Percentiles rank a stretch among this genome's conserved stretches.
These are phyloP conservation scores for Euplexia lucipara DNA, from an alignment of 2,888 invertebrate species.

Conservation along the genomic window DNA sequence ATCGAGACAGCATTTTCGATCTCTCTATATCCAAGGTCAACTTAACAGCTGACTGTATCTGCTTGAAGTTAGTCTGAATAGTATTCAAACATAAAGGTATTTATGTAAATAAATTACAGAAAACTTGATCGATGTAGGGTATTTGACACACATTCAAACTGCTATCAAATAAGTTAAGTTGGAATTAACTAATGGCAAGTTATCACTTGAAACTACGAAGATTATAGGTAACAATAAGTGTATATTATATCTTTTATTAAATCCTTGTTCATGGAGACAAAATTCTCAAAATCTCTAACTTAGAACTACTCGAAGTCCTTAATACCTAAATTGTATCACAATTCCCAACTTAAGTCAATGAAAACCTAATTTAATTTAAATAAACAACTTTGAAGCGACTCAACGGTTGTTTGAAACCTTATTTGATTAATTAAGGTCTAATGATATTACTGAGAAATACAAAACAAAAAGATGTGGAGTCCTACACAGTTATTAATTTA, in stretches of 20 bases:
- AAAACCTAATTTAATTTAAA: slow-evolving; percentile 37
- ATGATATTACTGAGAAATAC: slow-evolving; percentile 10
- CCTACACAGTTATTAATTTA: neutral
- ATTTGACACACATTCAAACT: neutral
- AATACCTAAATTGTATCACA: slow-evolving; percentile 8
- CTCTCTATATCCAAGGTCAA: slow-evolving; percentile 32
- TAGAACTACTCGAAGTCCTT: slow-evolving; percentile 12
- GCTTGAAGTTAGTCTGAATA: neutral
- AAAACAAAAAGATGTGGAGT: neutral
- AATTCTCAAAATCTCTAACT: slow-evolving; percentile 17
- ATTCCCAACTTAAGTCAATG: slow-evolving; percentile 1
- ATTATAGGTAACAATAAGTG: no score
- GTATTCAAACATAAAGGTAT: neutral
- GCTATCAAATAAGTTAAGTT: neutral
- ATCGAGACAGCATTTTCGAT: slow-evolving; percentile 6
- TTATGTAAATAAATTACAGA: no score
- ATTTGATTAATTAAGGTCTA: slow-evolving; percentile 38
- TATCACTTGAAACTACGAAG: neutral
- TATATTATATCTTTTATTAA: neutral
- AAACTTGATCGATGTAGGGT: neutral
- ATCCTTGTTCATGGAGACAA: neutral
- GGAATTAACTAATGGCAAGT: slow-evolving; percentile 1
- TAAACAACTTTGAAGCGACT: slow-evolving; percentile 23
- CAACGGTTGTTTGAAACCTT: slow-evolving; percentile 1
- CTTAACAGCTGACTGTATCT: slow-evolving; percentile 25